Evolutionary conservation across 2,113 vertebrate genomes (phyloP), one percentile per base, ranked within the genome.

Genomic region (Leucosticte australis): DNA sequence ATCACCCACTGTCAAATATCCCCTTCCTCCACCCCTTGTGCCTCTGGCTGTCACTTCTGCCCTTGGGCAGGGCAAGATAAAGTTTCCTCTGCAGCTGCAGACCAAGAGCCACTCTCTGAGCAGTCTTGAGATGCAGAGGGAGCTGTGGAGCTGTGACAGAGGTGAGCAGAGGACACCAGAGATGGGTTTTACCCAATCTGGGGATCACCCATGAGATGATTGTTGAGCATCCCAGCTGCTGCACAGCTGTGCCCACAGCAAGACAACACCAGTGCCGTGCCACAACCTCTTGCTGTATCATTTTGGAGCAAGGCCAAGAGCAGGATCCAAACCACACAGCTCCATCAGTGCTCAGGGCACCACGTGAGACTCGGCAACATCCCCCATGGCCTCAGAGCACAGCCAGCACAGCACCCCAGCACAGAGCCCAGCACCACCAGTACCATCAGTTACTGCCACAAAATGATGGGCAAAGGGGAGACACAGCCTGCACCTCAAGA

Each of bases 111-210:
- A 5, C 46, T 24, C 82, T 69, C 65, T 11, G 37, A 85, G 76
- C 5, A 26, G 46, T 5, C n/a, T n/a, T 0, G 0, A 60, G 55
- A 35, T 0, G 0, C 13, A 4, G 3, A 70, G 11, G 7, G n/a
- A 63, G 31, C 41, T 50, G 42, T 13, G 24, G 41, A 46, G 37
- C 13, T 33, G 50, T 2, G 18, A 23, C 7, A 91, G 35, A 47
- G 69, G 27, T 0, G 10, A 62, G 33, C 0, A 47, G 39, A 81
- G 39, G 44, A 53, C 76, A 47, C 14, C 47, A 89, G 60, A 59
- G 11, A 14, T 12, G 53, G 22, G 2, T 64, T 10, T 67, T 37
- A 33, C 28, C 24, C 47, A 33, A 1, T 9, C 0, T 37, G 13
- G 35, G 62, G 9, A n/a, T 33, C 16, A 30, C 0, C 17, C 35